Base-by-base conservation (phyloP, 2,113 vertebrate species). In the Grammomys dolichurus region DNA sequence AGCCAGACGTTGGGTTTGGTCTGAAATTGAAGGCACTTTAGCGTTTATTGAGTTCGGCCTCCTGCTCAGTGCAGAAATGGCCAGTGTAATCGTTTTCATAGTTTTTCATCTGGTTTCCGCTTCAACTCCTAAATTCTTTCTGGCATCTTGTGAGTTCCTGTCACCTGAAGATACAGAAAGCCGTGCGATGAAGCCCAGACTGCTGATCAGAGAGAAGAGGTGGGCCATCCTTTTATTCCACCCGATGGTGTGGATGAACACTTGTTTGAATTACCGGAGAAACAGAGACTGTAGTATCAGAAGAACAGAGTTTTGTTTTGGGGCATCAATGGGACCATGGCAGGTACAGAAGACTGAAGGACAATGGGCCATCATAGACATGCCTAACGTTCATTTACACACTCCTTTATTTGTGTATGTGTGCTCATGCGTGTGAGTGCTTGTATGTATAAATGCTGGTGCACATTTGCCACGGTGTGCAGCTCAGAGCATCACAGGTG, bases 221-320 rank as follows among this genome's bases (percentile, higher is more conserved):
- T 76, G 31, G 22, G 16, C 2, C 2, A 3, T 22, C 86, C 63
- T 89, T 70, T 92, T 84, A 54, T 72, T 89, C 76, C 22, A 75
- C 1, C n/a, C 82, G 7, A 16, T n/a, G 13, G 17, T 72, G 28
- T 76, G n/a, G 19, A 22, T n/a, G 28, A 69, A 77, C 65, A 26
- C 4, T 81, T 93, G 3, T 58, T 77, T 96, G 91, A 96, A 84
- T 82, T 95, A 24, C 46, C 54, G 4, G 51, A 89, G 91, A 87
- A 90, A 86, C 0, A 16, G 0, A 89, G 75, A 94, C 9, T 86
- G 70, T 10, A 63, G n/a, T 46, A 93, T 94, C 33, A 51, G 46
- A 95, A 97, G 84, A 89, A 89, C 20, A 1, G 92, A 36, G 92
- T 95, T 67, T 81, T 94, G 10, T 81, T 69, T 65, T 82, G 31